Base-by-base conservation (phyloP, 2,888 invertebrate species). In the Cheilosia vulpina region DNA sequence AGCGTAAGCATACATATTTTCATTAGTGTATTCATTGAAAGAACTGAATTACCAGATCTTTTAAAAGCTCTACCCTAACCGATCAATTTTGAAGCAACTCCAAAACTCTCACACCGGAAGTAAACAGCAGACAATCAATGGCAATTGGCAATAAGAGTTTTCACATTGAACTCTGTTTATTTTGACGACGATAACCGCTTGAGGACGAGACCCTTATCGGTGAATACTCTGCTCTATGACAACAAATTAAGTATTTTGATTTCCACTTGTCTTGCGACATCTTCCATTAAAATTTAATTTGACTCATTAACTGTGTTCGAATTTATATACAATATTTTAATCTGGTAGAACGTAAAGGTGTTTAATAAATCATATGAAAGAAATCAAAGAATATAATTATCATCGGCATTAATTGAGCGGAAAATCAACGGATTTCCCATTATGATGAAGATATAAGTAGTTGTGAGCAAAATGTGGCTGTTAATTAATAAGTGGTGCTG, bases 251-350 rank as follows among this genome's bases (percentile, higher is more conserved):
- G 41, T 24, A 65, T 41, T 24, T 53, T 53, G 47, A 19, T 47
- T 47, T 47, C 2, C 17, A 47, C 47, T 47, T 47, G 19, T 7
- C 19, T 47, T 47, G 19, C 47, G 47, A 47, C 19, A 47, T 19
- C 19, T 47, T 63, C 34, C 19, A 47, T 63, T 63, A 34, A 63
- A 63, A 19, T 63, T 50, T 21, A 34, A 50, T 47, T 47, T 50
- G 24, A 52, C 38, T 65, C 52, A 41, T 52, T 45, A 52, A 52
- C 15, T 38, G 31, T 9, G 9, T 2, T n/a, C 7, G 21, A 13
- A 27, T 11, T 47, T 31, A 27, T 27, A 31, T 45, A 27, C 45
- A 47, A 62, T 13, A 38, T 47, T 27, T 31, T 19, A 52, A 60
- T 60, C 43, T 60, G 47, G 17, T 19, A 19, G 19, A 31, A 31